Evolutionary conservation across 2,888 invertebrate species (phyloP), one percentile per base, ranked within the genome.

Genomic region (Zootermopsis nevadensis): DNA sequence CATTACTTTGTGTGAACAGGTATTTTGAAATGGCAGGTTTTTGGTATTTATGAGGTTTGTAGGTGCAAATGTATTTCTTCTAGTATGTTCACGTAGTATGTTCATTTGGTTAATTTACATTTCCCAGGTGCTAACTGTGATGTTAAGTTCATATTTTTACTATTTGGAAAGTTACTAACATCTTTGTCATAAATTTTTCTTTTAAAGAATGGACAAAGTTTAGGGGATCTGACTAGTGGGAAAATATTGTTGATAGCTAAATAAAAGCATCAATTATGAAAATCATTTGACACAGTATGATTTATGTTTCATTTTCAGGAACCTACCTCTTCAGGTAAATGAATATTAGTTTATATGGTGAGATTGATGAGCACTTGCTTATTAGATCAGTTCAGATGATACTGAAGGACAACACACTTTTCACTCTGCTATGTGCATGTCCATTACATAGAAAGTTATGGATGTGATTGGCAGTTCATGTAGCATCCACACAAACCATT

Each of bases 221-320:
- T 83, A 76, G 80, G 67, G 76, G 84, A 84, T 85, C 85, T 84
- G 85, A 84, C 85, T 84, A 84, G 85, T 84, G 85, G 84, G 85
- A 85, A 60, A 84, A 84, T 83, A 85, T 85, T 85, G 85, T 85
- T 85, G 85, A 84, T 84, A 84, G 85, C 85, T 85, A 84, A 85
- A 85, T 84, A 85, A 84, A 85, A 84, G 82, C 82, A 85, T 85
- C 84, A 85, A 83, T 82, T 84, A 82, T 60, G 35, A 60, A 80
- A 79, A 33, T 30, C 60, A 60, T 8, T 27, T 60, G 60, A 60
- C n/a, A 60, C 8, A 8, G 60, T n/a, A 60, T 27, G 27, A 3
- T 60, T 8, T 60, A 27, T n/a, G 8, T 60, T 60, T 60, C n/a
- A 2, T n/a, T n/a, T n/a, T 4, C 27, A 27, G 60, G 27, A 1